Conservation (phyloP, 2,113 vertebrate species). For the Hippotragus niger region DNA sequence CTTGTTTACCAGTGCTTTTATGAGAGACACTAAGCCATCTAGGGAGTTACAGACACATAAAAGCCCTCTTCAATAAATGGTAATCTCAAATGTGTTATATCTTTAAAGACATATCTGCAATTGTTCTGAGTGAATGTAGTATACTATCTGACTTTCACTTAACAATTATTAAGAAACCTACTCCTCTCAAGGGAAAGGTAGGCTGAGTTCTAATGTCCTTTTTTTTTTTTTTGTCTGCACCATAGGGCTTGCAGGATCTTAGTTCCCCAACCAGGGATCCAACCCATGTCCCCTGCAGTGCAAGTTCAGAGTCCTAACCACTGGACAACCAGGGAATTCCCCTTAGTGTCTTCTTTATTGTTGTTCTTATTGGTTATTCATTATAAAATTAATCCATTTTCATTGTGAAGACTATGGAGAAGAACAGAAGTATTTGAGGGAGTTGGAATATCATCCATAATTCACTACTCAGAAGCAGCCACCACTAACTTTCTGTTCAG, state of each 20-base stretch:
- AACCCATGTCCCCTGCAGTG: neutral
- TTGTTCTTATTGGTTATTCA: slow-evolving; percentile 2
- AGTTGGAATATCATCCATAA: neutral
- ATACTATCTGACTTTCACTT: slow-evolving; percentile 8
- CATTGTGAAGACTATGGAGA: slow-evolving; percentile 10
- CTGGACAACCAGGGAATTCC: neutral
- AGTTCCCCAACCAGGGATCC: neutral
- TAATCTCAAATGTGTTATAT: neutral
- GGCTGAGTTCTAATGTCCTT: neutral
- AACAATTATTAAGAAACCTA: slow-evolving; percentile 17
- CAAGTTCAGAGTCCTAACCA: neutral
- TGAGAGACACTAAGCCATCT: neutral
- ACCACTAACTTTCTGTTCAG: neutral
- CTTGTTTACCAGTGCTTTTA: slow-evolving; percentile 2
- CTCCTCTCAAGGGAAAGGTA: neutral
- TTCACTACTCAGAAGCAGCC: neutral
- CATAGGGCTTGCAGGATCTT: neutral
- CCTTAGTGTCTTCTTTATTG: neutral
- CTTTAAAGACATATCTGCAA: slow-evolving; percentile 41
- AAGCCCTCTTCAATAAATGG: neutral
- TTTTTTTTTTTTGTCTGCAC: neutral
- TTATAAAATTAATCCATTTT: slow-evolving; percentile 27
- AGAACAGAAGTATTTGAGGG: slow-evolving; percentile 2
- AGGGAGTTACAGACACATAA: neutral
- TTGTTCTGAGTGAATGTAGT: neutral